phyloP scores from a whole-genome alignment of 2,888 invertebrate species.

The Omphaloscelis lunosa region DNA sequence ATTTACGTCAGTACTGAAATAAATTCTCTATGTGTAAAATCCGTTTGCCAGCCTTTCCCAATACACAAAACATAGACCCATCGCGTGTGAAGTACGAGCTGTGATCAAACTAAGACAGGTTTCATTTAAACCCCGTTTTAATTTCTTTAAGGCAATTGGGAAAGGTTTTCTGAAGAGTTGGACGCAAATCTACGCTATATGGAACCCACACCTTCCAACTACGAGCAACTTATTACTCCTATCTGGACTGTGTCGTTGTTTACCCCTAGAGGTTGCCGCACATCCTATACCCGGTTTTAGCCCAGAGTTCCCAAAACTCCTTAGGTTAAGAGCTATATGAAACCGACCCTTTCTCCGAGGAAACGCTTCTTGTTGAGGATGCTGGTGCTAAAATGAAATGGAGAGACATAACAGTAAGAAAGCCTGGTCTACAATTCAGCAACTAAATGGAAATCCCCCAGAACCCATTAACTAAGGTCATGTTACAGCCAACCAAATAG shows the following conservation, averaged over 20 bases:
- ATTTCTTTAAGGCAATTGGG: not conserved
- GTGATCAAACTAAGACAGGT: not conserved
- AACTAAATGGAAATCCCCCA: not conserved
- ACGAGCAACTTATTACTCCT: not conserved
- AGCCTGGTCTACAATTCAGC: not conserved
- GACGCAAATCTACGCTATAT: too few relatives aligned
- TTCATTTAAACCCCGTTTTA: not conserved
- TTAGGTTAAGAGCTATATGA: not conserved
- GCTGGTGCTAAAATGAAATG: not conserved
- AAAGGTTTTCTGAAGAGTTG: not conserved
- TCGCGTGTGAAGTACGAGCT: not conserved
- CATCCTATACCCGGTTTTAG: not conserved
- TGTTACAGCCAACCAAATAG: not conserved
- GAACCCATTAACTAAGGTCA: too few relatives aligned
- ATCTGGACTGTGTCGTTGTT: not conserved
- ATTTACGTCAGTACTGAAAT: not conserved
- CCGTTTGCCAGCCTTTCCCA: too few relatives aligned
- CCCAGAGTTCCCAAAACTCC: not conserved
- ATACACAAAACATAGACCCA: too few relatives aligned
- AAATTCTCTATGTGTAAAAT: not conserved
- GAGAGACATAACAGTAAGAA: not conserved
- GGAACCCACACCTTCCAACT: not conserved
- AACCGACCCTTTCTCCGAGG: not conserved
- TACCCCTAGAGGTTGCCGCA: not conserved
- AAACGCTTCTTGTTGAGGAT: not conserved